Base-by-base conservation (phyloP, 2,888 invertebrate genomes). In the Andrena marginata region DNA sequence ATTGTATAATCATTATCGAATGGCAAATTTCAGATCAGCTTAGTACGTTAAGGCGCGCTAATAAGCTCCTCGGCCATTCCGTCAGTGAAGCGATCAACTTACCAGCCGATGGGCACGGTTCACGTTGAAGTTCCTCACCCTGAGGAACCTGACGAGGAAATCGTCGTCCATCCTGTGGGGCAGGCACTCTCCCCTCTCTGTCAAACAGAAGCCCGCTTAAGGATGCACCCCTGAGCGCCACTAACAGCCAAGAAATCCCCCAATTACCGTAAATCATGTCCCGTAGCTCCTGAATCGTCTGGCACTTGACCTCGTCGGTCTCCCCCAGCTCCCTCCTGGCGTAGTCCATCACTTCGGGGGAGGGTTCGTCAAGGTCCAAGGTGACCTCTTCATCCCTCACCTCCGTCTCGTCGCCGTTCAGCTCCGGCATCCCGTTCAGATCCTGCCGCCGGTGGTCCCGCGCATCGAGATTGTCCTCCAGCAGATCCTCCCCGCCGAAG, bases 81-180 rank as follows among this genome's bases (percentile, higher is more conserved):
- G 35, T 35, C 48, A n/a, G 1, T 1, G 5, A 13, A 8, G 35
- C 35, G 20, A 54, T 67, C 7, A 60, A 85, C 95, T 95, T 94
- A 97, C 97, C 96, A 97, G 94, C 95, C 96, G 95, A 92, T 97
- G 97, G 2, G 97, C 96, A 78, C 96, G 95, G 87, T 96, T 96
- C 0, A 97, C 95, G 86, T 96, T 95, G 94, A 97, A 97, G 91
- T 95, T 95, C 87, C 97, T 95, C 2, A 97, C 97, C 84, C 97
- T 95, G 80, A 98, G 94, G 92, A 97, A 98, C 92, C 96, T 95
- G 68, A 97, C 94, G 75, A 98, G 94, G 92, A 96, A 97, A 29
- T 95, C 96, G 90, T 97, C 97, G 93, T 97, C 97, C 94, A 96
- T 96, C 77, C 97, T 95, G 87, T 97, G 96, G 3, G 97, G 97